Evolutionary conservation across 2,113 vertebrate genomes (phyloP).

Genomic region (Peromyscus californicus): DNA sequence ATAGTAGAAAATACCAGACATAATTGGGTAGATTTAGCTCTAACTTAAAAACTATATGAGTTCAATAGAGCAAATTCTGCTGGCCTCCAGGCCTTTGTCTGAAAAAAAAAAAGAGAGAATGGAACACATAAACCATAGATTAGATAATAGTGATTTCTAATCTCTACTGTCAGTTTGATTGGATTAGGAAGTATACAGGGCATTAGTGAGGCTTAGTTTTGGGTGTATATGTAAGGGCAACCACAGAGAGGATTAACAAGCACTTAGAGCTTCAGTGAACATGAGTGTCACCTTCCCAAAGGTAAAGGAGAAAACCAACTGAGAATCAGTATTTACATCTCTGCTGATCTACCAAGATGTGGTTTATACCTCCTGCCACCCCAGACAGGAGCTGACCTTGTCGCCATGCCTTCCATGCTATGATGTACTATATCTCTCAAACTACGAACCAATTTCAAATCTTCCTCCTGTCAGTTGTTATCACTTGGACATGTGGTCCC

Average conservation of each 20-base stretch:
- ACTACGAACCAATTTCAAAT: too few species aligned
- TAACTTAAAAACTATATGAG: not conserved
- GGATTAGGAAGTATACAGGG: not conserved
- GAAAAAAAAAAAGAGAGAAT: not conserved
- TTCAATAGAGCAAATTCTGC: constrained; percentile 1
- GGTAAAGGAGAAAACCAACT: not conserved
- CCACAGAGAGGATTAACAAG: not conserved
- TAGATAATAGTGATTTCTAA: not conserved
- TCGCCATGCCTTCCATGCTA: not conserved
- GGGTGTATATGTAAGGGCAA: not conserved
- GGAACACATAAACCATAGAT: constrained; percentile 16
- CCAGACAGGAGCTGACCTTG: not conserved
- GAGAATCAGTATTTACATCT: not conserved
- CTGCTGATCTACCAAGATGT: not conserved
- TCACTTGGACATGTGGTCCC: too few species aligned
- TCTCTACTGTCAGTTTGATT: not conserved
- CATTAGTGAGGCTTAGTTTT: not conserved
- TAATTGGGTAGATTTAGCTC: not conserved
- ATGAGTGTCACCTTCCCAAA: not conserved
- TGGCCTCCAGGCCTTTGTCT: not conserved
- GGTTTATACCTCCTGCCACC: not conserved
- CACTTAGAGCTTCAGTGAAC: not conserved
- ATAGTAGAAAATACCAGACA: constrained; percentile 1
- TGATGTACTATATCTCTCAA: not conserved
- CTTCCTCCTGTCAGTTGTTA: not conserved